Evolutionary conservation across 1,140 invertebrate species (phyloP).

Genomic region (Philopotamus ludificatus): DNA sequence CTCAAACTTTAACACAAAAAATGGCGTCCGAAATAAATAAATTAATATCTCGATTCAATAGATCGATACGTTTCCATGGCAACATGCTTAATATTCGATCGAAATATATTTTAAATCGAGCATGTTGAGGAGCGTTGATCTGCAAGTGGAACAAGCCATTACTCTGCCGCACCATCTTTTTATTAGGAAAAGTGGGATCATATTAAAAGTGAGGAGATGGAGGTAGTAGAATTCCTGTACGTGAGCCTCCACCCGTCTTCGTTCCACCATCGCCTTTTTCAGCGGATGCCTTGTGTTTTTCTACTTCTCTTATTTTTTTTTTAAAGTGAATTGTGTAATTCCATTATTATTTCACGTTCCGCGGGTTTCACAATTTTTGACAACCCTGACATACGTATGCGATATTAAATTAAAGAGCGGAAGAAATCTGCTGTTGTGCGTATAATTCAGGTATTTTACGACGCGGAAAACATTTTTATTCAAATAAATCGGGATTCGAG

Average conservation of each 20-base stretch:
- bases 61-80: no score
- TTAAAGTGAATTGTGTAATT: background rate
- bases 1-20: conserved; percentile 3
- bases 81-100: no score
- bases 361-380: background rate
- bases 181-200: conserved; percentile 36
- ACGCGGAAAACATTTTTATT: no score
- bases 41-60: no score
- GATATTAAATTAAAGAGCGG: background rate
- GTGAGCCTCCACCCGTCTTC: conserved; percentile 7
- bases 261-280: conserved; percentile 4
- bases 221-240: conserved; percentile 25
- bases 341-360: background rate
- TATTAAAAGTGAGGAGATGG: conserved; percentile 27
- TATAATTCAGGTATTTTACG: no score
- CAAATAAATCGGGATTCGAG: no score
- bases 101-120: background rate
- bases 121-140: conserved; percentile 18
- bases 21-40: no score
- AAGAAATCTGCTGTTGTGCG: no score
- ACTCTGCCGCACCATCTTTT: conserved; percentile 34
- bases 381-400: background rate
- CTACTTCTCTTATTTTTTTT: no score
- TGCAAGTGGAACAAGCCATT: conserved; percentile 32
- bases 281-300: conserved; percentile 15